These are phyloP conservation scores for Cryptosula pallasiana DNA, from an alignment of 2,888 invertebrate genomes.

Conservation along the genomic window DNA sequence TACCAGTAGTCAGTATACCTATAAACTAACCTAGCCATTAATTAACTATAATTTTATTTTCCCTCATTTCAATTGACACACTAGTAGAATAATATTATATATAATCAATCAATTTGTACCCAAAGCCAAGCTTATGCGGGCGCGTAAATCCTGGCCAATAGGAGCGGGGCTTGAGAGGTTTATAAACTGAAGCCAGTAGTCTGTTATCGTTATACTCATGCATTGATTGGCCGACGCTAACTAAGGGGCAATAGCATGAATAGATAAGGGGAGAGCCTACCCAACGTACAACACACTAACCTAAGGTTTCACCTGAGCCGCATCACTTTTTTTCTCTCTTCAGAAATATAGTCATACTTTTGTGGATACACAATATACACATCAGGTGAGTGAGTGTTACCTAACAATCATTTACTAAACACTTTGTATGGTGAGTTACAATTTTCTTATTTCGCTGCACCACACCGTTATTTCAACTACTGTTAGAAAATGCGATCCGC, in stretches of 20 bases:
- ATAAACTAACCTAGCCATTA: too few species aligned
- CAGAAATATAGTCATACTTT: neutral
- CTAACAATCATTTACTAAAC: too few species aligned
- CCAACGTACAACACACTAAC: neutral
- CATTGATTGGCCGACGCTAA: neutral
- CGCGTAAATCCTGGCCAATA: conserved; percentile 4
- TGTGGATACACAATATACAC: too few species aligned
- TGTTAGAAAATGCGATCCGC: too few species aligned
- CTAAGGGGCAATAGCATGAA: neutral
- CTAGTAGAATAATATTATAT: conserved; percentile 2
- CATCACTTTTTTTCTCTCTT: too few species aligned
- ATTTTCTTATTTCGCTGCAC: too few species aligned
- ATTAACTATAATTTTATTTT: neutral
- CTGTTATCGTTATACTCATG: neutral
- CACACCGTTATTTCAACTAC: too few species aligned
- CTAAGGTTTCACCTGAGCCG: neutral
- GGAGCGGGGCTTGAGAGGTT: neutral
- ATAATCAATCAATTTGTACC: neutral
- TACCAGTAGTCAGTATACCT: too few species aligned
- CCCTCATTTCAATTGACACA: neutral
- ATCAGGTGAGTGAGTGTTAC: too few species aligned
- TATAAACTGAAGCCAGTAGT: neutral
- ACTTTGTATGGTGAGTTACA: too few species aligned
- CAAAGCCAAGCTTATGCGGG: neutral
- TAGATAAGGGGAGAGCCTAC: neutral